Evolutionary conservation across 64 coral and sea anemone genomes (phyloP).

Genomic region (Pocillopora damicornis): DNA sequence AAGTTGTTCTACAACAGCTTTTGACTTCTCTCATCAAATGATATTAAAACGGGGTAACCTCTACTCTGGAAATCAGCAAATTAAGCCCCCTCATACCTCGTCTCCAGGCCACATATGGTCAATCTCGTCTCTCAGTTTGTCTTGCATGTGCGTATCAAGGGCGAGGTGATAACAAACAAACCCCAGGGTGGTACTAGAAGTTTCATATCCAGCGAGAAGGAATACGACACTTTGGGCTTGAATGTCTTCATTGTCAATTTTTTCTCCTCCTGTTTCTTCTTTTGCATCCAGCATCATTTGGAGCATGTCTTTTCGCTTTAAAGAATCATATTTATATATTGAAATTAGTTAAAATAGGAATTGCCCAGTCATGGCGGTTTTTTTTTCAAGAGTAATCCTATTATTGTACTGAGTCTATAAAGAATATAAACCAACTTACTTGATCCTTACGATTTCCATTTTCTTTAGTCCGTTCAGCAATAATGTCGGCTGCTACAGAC

Average conservation of each 20-base stretch:
- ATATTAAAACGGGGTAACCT: not conserved
- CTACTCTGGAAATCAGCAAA: not conserved
- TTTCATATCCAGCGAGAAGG: conserved; percentile 50
- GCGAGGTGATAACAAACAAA: conserved; percentile 32
- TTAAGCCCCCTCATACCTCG: not conserved
- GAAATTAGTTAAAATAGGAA: not conserved
- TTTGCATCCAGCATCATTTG: conserved; percentile 45
- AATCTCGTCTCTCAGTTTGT: conserved; percentile 43
- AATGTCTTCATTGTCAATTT: conserved; percentile 36
- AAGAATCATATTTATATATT: not conserved
- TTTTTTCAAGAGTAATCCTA: too few species aligned
- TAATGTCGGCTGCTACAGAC: conserved; percentile 7
- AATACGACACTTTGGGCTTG: conserved; percentile 44
- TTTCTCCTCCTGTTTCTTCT: conserved; percentile 21
- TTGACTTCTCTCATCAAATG: too few species aligned
- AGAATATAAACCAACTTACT: not conserved
- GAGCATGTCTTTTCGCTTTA: conserved; percentile 34
- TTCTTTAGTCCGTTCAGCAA: conserved; percentile 1
- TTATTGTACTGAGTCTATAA: too few species aligned
- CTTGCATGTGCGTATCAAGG: conserved; percentile 35
- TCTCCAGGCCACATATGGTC: conserved; percentile 13
- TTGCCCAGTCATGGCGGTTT: too few species aligned
- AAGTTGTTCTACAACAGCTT: too few species aligned
- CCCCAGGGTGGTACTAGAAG: conserved; percentile 21
- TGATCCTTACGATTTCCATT: not conserved